Percentiles rank a stretch among this genome's conserved stretches.
Evolutionary conservation across 2,888 invertebrate genomes (phyloP).

Genomic region (Lottia scabra): DNA sequence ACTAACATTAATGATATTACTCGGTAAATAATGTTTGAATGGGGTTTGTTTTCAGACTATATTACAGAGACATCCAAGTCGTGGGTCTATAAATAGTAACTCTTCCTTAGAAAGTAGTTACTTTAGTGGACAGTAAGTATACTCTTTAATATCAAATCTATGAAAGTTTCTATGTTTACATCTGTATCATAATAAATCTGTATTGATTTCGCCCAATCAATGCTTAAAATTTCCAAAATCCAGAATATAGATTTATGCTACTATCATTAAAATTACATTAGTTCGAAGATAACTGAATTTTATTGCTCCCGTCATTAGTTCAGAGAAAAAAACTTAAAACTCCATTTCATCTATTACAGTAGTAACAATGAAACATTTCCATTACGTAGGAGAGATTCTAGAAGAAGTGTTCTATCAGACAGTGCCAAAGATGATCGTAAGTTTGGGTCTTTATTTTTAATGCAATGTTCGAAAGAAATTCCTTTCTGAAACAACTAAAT

Average conservation of each 20-base stretch:
- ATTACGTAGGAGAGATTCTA: slow-evolving; percentile 42
- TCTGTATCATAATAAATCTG: no score
- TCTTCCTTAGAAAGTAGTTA: slow-evolving; percentile 60
- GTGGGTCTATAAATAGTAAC: slow-evolving; percentile 43
- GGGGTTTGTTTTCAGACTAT: slow-evolving; percentile 15
- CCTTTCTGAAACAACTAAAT: no score
- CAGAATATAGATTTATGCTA: no score
- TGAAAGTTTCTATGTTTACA: neutral
- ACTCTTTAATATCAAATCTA: neutral
- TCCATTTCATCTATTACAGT: slow-evolving; percentile 1
- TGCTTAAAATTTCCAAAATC: no score
- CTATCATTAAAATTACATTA: no score
- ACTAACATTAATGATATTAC: no score
- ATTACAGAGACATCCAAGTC: slow-evolving; percentile 9
- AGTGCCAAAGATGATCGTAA: slow-evolving; percentile 48
- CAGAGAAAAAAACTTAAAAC: no score
- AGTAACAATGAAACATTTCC: slow-evolving; percentile 55
- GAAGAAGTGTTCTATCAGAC: slow-evolving; percentile 57
- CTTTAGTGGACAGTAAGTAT: slow-evolving; percentile 53
- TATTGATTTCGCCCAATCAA: no score
- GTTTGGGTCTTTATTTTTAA: neutral
- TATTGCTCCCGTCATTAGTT: no score
- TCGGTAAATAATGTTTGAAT: no score
- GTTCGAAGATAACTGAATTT: no score
- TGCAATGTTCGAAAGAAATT: no score